These are phyloP conservation scores for Lacerta agilis DNA, from an alignment of 2,797 vertebrate species.

Conservation along the genomic window DNA sequence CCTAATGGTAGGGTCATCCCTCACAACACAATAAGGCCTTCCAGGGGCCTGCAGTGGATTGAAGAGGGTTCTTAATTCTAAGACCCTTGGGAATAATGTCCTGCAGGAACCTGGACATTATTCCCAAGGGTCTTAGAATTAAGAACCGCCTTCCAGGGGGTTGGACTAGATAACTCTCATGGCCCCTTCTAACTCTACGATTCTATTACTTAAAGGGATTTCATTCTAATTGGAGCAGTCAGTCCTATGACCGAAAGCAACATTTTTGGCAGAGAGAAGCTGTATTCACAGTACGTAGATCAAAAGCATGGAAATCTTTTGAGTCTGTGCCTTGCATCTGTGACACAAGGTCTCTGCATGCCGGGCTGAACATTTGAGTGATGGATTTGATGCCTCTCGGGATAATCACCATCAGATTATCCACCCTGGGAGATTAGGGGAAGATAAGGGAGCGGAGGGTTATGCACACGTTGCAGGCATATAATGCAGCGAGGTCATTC, in stretches of 20 bases:
- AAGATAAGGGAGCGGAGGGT: background rate
- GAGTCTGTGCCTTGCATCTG: fast-evolving
- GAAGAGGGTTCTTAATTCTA: too few relatives aligned
- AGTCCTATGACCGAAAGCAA: background rate
- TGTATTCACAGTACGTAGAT: background rate
- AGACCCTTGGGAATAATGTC: too few relatives aligned
- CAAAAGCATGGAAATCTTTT: background rate
- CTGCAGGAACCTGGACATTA: too few relatives aligned
- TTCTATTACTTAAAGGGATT: too few relatives aligned
- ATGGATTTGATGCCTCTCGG: background rate
- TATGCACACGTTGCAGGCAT: too few relatives aligned
- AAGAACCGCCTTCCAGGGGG: too few relatives aligned
- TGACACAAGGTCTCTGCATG: background rate
- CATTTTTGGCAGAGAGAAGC: background rate
- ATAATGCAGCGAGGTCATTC: background rate
- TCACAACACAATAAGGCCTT: too few relatives aligned
- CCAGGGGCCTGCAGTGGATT: too few relatives aligned
- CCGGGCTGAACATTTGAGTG: background rate
- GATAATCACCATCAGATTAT: background rate
- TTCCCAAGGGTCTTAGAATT: too few relatives aligned
- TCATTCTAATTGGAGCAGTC: background rate
- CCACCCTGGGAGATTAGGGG: background rate
- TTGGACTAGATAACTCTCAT: too few relatives aligned
- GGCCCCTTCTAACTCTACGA: too few relatives aligned
- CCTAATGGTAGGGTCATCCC: too few relatives aligned